Percentiles rank a stretch among this genome's conserved stretches.
These are phyloP conservation scores for Drosophila lutescens DNA, from an alignment of 2,888 invertebrate species.

Conservation along the genomic window DNA sequence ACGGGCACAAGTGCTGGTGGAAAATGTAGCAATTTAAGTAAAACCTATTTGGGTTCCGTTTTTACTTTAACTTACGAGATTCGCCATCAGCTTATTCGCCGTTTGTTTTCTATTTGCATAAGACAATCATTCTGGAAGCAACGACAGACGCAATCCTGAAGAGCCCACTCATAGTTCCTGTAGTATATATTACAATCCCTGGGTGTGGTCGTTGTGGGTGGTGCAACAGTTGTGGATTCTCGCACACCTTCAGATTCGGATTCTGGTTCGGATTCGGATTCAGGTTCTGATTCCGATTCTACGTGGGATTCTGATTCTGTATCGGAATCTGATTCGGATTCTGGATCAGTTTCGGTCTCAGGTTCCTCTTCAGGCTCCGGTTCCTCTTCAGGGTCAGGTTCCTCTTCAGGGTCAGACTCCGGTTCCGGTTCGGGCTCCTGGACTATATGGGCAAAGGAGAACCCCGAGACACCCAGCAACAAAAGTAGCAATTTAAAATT, in stretches of 20 bases:
- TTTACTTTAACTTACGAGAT: slow-evolving; percentile 21
- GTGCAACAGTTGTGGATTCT: neutral
- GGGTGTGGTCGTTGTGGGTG: neutral
- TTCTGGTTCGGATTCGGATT: neutral
- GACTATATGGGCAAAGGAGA: neutral
- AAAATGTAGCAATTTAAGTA: neutral
- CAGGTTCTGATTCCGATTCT: neutral
- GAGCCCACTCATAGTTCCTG: slow-evolving; percentile 26
- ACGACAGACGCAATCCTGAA: slow-evolving; percentile 47
- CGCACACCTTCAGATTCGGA: no score
- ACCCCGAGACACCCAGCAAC: neutral
- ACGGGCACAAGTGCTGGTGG: slow-evolving; percentile 39
- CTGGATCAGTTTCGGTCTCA: no score
- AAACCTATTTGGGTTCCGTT: neutral
- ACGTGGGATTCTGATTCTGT: neutral
- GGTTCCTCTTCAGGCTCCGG: neutral
- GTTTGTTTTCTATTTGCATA: slow-evolving; percentile 19
- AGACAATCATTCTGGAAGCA: slow-evolving; percentile 45
- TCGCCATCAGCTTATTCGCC: slow-evolving; percentile 7
- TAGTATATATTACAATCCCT: slow-evolving; percentile 33
- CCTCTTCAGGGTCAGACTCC: neutral
- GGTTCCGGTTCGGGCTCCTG: neutral
- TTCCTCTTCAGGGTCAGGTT: neutral
- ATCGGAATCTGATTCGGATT: neutral
- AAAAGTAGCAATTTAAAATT: slow-evolving; percentile 1